Conservation (phyloP, 2,113 vertebrate species). For the Pteronura brasiliensis region DNA sequence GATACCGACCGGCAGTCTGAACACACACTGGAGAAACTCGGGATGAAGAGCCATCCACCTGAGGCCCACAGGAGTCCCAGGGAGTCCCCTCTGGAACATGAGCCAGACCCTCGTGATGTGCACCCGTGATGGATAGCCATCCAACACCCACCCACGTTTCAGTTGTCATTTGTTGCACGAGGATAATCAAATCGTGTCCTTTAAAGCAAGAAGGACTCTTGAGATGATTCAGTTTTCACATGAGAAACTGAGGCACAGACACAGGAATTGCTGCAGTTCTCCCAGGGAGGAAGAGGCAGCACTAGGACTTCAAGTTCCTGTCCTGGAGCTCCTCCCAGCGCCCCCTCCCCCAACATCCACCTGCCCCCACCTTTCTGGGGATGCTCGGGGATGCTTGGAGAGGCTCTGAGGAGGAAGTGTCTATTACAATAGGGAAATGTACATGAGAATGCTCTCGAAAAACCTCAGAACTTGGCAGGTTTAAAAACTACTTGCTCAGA, state of each 20-base stretch:
- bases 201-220: neutral
- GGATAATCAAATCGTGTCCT: neutral
- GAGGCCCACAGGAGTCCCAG: neutral
- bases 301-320: neutral
- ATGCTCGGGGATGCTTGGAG: neutral
- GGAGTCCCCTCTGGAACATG: neutral
- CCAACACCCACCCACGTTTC: fast-evolving
- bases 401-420: neutral
- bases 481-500: neutral
- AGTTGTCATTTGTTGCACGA: neutral
- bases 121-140: too few species aligned
- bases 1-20: fast-evolving
- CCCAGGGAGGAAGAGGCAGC: neutral
- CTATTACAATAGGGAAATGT: neutral
- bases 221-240: neutral
- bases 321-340: neutral
- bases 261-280: neutral
- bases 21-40: fast-evolving
- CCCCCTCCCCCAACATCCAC: too few species aligned
- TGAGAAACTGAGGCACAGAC: neutral
- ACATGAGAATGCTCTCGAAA: neutral
- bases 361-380: neutral
- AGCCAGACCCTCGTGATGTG: neutral
- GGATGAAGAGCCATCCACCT: neutral
- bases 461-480: neutral